A percentile compares a stretch with the other conserved stretches of the same genome.
Evolutionary conservation across 2,797 vertebrate genomes (phyloP).

Genomic region (Decapterus maruadsi): DNA sequence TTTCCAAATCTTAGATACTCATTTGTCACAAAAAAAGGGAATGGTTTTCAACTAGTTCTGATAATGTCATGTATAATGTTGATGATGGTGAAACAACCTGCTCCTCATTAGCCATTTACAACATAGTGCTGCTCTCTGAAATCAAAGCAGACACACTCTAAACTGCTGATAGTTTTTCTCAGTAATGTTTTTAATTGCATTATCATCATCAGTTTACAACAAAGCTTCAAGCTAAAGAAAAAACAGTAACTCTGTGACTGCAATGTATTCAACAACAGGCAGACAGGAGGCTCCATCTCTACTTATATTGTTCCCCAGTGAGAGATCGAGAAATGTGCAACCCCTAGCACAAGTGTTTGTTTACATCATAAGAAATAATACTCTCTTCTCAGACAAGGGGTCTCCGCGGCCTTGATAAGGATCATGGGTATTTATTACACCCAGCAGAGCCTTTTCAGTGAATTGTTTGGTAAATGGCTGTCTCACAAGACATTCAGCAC

Average conservation of each 20-base stretch:
- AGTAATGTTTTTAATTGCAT: not conserved
- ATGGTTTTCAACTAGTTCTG: not conserved
- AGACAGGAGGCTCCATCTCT: constrained; percentile 11
- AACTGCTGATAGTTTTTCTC: constrained; percentile 14
- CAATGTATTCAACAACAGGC: constrained; percentile 18
- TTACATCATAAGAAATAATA: constrained; percentile 72
- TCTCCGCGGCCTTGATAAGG: constrained; percentile 71
- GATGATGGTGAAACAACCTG: not conserved
- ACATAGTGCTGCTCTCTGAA: not conserved
- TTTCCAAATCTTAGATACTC: not conserved
- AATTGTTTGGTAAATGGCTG: constrained; percentile 65
- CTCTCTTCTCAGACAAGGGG: constrained; percentile 58
- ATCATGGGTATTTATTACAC: constrained; percentile 77
- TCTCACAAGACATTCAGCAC: constrained; percentile 46
- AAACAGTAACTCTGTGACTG: not conserved
- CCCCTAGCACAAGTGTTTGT: constrained; percentile 68
- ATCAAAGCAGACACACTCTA: not conserved
- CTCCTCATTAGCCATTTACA: not conserved
- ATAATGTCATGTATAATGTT: not conserved
- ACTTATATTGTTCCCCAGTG: constrained; percentile 66
- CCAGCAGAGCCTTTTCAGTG: constrained; percentile 65
- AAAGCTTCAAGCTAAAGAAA: not conserved
- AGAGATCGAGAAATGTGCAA: constrained; percentile 61
- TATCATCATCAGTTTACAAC: not conserved
- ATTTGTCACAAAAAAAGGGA: not conserved